Conservation (phyloP, 2,888 invertebrate genomes). For the Drosophila quinaria region DNA sequence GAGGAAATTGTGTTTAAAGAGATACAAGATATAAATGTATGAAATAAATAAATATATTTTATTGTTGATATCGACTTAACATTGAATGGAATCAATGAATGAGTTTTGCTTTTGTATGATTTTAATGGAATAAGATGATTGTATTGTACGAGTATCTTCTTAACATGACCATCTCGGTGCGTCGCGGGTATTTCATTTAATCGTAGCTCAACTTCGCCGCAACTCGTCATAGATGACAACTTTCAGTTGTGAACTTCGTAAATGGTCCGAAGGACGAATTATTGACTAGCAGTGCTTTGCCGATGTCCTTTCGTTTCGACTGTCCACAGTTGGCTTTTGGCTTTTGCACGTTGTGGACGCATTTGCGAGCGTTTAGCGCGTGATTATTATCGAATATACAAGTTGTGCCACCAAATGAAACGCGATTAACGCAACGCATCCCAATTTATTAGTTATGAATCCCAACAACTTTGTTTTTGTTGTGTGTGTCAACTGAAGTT, state of each 20-base stretch:
- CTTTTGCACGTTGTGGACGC: constrained; percentile 70
- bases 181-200: constrained; percentile 15
- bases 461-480: constrained; percentile 11
- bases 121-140: constrained; percentile 9
- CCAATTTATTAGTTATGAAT: constrained; percentile 26
- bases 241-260: constrained; percentile 48
- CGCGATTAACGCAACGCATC: constrained; percentile 31
- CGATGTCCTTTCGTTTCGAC: constrained; percentile 44
- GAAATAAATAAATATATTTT: constrained; percentile 2
- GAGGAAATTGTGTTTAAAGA: constrained; percentile 6
- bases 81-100: constrained; percentile 28
- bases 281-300: constrained; percentile 37
- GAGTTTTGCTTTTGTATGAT: neutral
- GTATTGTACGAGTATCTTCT: constrained; percentile 7
- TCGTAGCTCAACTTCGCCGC: neutral
- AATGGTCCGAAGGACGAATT: constrained; percentile 43
- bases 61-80: constrained; percentile 14
- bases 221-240: constrained; percentile 25
- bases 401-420: constrained; percentile 25
- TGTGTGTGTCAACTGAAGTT: neutral
- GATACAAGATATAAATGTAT: constrained; percentile 7
- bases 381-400: constrained; percentile 6
- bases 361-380: constrained; percentile 10
- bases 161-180: constrained; percentile 4
- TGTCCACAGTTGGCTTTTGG: constrained; percentile 77